Evolutionary conservation across 1,140 invertebrate species (phyloP), one percentile per base, ranked within the genome.

Genomic region (Sycophila sp.): DNA sequence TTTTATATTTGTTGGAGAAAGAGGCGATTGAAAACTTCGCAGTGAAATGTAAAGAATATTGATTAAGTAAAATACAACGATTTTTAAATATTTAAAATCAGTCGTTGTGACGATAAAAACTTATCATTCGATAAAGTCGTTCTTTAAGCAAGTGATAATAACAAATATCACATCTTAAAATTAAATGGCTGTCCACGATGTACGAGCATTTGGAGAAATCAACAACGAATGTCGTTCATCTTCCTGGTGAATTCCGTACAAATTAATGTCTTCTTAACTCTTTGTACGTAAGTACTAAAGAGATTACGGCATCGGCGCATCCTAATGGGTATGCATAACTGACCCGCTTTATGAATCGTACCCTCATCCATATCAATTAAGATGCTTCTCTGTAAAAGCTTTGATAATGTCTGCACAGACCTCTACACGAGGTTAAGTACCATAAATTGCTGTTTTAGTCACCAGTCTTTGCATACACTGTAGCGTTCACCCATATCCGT

Each of bases 1-100:
- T 45, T 22, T 6, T 22, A 49, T 5, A 19, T 13, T 6, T 13
- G 38, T 32, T n/a, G 10, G 36, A 26, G 15, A 47, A 40, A 30
- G 32, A 7, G 30, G 26, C 11, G 24, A 32, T 30, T 47, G 22
- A 47, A 67, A 60, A 51, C 10, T 17, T 38, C 15, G 32, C 13
- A 70, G 68, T 70, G 68, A 70, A 70, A 70, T 70, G 60, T 70
- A 70, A 63, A 70, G 68, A 64, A 64, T 53, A 68, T 53, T 28
- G 42, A n/a, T n/a, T 53, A 11, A 15, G 8, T 1, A 68, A 34
- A 67, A 67, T 45, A n/a, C n/a, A n/a, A n/a, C 6, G 5, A 22
- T 28, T n/a, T 19, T 67, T 67, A 56, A 32, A 67, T 47, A 36
- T 59, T 4, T 30, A 7, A 69, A 32, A 5, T n/a, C 15, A 40